Percentiles rank a stretch among this genome's conserved stretches.
Conservation (phyloP, 2,888 invertebrate species). For the Oligia strigilis region DNA sequence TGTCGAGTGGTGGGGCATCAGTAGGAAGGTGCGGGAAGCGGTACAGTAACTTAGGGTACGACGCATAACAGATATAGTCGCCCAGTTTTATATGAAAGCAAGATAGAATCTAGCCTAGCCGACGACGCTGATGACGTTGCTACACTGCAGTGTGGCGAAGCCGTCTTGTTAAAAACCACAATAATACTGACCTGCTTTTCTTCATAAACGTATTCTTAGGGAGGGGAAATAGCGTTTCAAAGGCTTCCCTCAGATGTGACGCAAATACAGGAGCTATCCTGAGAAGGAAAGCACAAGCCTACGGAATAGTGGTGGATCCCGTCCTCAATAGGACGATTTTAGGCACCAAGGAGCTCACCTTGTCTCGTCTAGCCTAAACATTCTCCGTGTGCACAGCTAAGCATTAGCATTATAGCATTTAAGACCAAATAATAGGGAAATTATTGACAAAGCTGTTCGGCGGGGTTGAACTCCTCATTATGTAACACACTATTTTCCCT, state of each 20-base stretch:
- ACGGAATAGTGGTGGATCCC: background rate
- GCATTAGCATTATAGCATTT: no score
- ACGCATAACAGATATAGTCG: background rate
- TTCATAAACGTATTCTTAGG: background rate
- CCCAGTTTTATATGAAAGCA: background rate
- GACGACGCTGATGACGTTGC: background rate
- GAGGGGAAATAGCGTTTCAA: background rate
- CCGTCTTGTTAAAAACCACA: background rate
- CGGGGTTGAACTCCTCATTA: background rate
- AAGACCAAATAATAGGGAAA: background rate
- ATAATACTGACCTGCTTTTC: background rate
- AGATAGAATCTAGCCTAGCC: background rate
- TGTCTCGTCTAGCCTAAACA: background rate
- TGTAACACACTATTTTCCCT: background rate
- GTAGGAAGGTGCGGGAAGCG: no score
- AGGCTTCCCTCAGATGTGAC: background rate
- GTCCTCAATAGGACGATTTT: background rate
- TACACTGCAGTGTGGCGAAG: background rate
- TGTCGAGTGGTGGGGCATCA: no score
- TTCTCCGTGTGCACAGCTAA: background rate
- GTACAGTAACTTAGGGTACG: background rate
- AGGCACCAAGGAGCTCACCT: background rate
- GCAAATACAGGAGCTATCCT: background rate
- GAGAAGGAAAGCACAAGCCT: background rate
- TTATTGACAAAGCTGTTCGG: background rate